Base-by-base conservation (phyloP, 1,140 invertebrate species). In the Parapsyche elsis region DNA sequence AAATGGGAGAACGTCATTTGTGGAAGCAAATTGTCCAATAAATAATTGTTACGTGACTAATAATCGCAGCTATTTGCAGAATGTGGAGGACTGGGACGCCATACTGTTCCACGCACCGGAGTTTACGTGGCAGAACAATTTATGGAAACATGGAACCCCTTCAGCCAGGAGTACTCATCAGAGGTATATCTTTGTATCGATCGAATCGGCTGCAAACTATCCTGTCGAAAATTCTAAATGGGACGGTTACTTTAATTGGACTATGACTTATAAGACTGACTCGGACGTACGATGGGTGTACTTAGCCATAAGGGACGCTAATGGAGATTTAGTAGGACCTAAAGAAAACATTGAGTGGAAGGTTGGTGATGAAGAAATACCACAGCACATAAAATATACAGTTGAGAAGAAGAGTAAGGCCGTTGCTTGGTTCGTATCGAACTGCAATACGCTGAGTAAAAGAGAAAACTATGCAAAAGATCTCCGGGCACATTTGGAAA, bases 401-500 rank as follows among this genome's bases (percentile, higher is more conserved):
- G 57, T 84, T 44, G 71, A 80, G 44, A 86, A 81, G 14, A 89
- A 90, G 75, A 89, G 81, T 9, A 90, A 89, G 79, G 85, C 88
- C 0, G 90, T 90, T 0, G 90, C 90, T 5, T 94, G 93, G 92
- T 90, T 94, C 81, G 92, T 93, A 0, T 92, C 91, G 53, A 91
- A 94, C 84, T 95, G 94, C 85, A 53, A 83, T 0, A 90, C 90
- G 0, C 84, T 85, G 38, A 92, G 91, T 83, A 85, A 87, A 0
- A 87, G 94, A n/a, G 85, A 91, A 76, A 79, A 88, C 9, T 93
- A 91, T 83, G 91, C 91, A 0, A 76, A 85, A n/a, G 85, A 92
- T 80, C 85, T 95, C 1, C 82, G 88, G 67, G 87, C 88, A 44
- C 86, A 90, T 81, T 88, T 94, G 61, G 61, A 84, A 5, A 79